Evolutionary conservation across 2,113 vertebrate species (phyloP).

Genomic region (Emydura subglobosa): DNA sequence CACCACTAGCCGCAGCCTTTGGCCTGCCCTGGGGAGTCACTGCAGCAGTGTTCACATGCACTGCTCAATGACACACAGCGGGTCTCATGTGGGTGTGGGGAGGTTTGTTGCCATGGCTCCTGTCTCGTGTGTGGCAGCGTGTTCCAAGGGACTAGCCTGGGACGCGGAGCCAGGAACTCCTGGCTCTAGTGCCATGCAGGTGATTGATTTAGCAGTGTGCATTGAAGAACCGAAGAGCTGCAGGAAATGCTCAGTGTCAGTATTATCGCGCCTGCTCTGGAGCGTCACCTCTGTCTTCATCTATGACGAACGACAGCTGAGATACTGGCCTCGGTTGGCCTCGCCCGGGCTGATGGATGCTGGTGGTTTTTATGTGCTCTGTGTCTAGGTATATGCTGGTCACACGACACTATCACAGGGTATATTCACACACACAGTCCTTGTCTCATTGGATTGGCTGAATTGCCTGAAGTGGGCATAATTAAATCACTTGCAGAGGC

Average conservation of each 20-base stretch:
- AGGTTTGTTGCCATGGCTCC: not conserved
- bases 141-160: not conserved
- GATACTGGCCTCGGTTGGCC: not conserved
- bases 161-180: fast-evolving
- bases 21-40: fast-evolving
- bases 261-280: not conserved
- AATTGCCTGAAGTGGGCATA: fast-evolving
- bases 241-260: not conserved
- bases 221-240: fast-evolving
- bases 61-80: fast-evolving
- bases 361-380: no score
- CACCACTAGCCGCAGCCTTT: not conserved
- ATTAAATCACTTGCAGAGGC: fast-evolving
- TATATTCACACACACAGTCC: not conserved
- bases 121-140: fast-evolving
- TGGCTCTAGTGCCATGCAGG: no score
- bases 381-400: not conserved
- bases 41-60: not conserved
- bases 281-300: not conserved
- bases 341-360: not conserved
- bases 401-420: not conserved
- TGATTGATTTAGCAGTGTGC: not conserved
- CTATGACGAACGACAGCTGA: not conserved
- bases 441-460: not conserved
- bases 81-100: not conserved